Conservation (phyloP, 1,140 invertebrate genomes). For the Cylas formicarius region DNA sequence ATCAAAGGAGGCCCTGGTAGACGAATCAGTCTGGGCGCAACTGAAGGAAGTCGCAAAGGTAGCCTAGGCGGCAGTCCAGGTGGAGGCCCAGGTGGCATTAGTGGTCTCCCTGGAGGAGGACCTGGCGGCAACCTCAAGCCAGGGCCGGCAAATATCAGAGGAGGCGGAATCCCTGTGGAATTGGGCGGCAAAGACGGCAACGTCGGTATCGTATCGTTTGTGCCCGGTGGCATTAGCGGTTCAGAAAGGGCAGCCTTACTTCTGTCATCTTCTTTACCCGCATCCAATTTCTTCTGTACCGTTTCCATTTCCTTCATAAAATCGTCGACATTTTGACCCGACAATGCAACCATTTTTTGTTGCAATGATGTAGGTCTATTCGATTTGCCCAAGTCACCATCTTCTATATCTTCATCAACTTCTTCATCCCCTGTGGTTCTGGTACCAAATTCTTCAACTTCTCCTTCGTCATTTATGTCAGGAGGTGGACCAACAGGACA, state of each 20-base stretch:
- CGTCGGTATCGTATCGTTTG: conserved; percentile 33
- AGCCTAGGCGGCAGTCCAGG: conserved; percentile 54
- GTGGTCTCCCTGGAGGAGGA: conserved; percentile 55
- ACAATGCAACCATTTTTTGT: conserved; percentile 71
- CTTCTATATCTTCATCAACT: conserved; percentile 19
- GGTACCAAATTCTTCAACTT: conserved; percentile 45
- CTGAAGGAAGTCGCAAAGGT: conserved; percentile 42
- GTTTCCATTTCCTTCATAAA: conserved; percentile 89
- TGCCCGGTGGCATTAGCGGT: conserved; percentile 31
- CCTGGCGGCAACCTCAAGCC: conserved; percentile 50
- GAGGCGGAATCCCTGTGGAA: conserved; percentile 48
- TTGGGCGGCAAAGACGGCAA: conserved; percentile 42
- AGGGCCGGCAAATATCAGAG: conserved; percentile 44
- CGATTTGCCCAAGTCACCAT: conserved; percentile 39
- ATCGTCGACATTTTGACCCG: conserved; percentile 84
- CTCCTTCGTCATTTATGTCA: conserved; percentile 58
- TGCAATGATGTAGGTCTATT: conserved; percentile 67
- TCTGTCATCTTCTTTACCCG: conserved; percentile 55
- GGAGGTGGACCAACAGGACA: conserved; percentile 80
- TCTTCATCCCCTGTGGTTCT: conserved; percentile 31
- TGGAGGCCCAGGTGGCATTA: conserved; percentile 59
- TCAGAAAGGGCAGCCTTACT: conserved; percentile 41
- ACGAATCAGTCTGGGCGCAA: conserved; percentile 50
- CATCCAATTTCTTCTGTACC: conserved; percentile 67
- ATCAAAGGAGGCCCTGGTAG: conserved; percentile 48